Percentiles rank a stretch among this genome's conserved stretches.
Evolutionary conservation across 1,140 invertebrate genomes (phyloP).

Genomic region (Rhynchophorus ferrugineus): DNA sequence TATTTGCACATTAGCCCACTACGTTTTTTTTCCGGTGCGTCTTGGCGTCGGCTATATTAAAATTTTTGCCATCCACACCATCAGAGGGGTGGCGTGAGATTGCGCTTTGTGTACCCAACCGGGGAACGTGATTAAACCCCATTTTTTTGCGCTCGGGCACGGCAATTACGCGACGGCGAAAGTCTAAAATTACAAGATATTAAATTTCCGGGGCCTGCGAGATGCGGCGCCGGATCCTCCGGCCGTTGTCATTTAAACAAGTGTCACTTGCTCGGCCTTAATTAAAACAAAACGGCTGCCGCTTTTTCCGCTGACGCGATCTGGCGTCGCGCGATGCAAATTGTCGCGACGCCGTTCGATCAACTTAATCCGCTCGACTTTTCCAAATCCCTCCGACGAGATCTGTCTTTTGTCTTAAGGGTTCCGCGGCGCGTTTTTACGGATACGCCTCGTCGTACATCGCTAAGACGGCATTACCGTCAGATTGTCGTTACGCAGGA

Average conservation of each 20-base stretch:
- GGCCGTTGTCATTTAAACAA: slow-evolving; percentile 10
- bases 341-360: slow-evolving; percentile 11
- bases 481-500: no score
- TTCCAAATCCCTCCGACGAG: no score
- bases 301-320: slow-evolving; percentile 6
- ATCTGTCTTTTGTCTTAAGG: no score
- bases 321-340: slow-evolving; percentile 3
- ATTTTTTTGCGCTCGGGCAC: slow-evolving; percentile 3
- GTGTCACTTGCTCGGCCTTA: slow-evolving; percentile 9
- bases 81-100: slow-evolving; percentile 1
- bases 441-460: no score
- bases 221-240: not conserved
- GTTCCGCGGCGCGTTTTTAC: no score
- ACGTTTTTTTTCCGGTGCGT: no score
- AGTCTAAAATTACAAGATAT: not conserved
- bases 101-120: not conserved
- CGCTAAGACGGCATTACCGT: no score
- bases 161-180: slow-evolving; percentile 2
- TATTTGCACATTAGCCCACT: no score
- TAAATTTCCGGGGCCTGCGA: slow-evolving; percentile 2
- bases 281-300: slow-evolving; percentile 10
- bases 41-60: no score
- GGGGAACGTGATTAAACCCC: slow-evolving; percentile 7
- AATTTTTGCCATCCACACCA: slow-evolving; percentile 3
- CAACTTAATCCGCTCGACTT: slow-evolving; percentile 10